phyloP scores from a whole-genome alignment of 2,797 vertebrate species.

The Lepus townsendii region DNA sequence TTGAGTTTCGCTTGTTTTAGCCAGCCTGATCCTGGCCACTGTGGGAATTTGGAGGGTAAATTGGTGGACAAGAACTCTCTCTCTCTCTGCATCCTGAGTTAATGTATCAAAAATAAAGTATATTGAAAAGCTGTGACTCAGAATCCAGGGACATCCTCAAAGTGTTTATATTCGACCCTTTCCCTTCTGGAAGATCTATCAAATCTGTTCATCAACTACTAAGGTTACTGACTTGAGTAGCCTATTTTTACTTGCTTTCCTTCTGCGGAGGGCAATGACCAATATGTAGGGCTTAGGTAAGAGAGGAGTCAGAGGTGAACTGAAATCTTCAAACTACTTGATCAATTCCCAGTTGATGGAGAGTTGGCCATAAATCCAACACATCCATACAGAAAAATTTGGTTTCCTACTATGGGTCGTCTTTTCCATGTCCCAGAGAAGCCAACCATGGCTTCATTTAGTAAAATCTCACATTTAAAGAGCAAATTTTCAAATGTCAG shows the following conservation, averaged over 20 bases:
- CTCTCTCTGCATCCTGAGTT: too few species aligned
- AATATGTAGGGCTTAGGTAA: background rate
- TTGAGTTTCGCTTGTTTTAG: too few species aligned
- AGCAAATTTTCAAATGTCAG: background rate
- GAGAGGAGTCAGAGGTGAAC: background rate
- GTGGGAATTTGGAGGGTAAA: too few species aligned
- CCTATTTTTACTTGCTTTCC: slow-evolving; percentile 6
- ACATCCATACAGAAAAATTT: background rate
- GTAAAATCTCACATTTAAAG: background rate
- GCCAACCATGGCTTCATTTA: background rate
- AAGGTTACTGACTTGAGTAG: background rate
- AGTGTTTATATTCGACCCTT: background rate
- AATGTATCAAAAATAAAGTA: too few species aligned
- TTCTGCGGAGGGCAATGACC: background rate
- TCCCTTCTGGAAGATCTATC: background rate
- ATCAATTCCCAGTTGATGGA: background rate
- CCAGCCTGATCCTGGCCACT: too few species aligned
- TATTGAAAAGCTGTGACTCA: background rate
- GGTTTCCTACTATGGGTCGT: background rate
- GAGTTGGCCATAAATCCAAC: background rate
- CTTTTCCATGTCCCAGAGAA: background rate
- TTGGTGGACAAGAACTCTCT: too few species aligned
- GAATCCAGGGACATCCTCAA: background rate
- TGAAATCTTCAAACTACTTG: background rate
- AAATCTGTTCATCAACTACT: background rate